Conservation (phyloP, 2,888 invertebrate species). For the Pristionchus arcanus region DNA sequence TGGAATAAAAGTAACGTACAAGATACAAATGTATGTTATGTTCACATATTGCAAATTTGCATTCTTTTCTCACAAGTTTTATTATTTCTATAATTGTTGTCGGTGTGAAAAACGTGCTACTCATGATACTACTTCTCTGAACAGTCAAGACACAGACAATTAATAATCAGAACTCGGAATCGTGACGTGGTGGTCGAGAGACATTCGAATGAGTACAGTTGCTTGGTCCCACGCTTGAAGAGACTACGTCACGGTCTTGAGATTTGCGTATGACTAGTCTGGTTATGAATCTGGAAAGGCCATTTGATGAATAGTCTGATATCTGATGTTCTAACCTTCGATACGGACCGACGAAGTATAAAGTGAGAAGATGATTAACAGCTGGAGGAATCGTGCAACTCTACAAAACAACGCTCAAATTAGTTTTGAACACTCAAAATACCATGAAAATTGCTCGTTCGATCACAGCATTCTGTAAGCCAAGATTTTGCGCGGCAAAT, state of each 20-base stretch:
- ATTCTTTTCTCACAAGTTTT: neutral
- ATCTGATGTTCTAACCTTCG: neutral
- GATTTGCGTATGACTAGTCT: neutral
- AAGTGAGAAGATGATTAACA: neutral
- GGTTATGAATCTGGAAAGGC: neutral
- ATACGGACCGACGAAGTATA: constrained; percentile 9
- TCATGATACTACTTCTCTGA: neutral
- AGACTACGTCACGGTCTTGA: neutral
- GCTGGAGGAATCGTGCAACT: constrained; percentile 34
- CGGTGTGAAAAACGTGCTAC: neutral
- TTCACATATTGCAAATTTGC: neutral
- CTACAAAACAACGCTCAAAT: neutral
- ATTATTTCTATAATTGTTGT: neutral
- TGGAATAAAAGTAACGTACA: too few relatives aligned
- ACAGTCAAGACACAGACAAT: neutral
- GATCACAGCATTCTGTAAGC: constrained; percentile 1
- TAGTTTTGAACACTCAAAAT: neutral
- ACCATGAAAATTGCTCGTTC: constrained; percentile 14
- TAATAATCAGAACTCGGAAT: neutral
- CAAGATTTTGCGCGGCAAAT: constrained; percentile 30
- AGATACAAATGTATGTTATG: too few relatives aligned
- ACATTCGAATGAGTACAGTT: neutral
- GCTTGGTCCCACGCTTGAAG: neutral
- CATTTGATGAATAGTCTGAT: too few relatives aligned
- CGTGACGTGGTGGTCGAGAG: neutral